Evolutionary conservation across 1,140 invertebrate species (phyloP).

Genomic region (Drosophila setifemur): DNA sequence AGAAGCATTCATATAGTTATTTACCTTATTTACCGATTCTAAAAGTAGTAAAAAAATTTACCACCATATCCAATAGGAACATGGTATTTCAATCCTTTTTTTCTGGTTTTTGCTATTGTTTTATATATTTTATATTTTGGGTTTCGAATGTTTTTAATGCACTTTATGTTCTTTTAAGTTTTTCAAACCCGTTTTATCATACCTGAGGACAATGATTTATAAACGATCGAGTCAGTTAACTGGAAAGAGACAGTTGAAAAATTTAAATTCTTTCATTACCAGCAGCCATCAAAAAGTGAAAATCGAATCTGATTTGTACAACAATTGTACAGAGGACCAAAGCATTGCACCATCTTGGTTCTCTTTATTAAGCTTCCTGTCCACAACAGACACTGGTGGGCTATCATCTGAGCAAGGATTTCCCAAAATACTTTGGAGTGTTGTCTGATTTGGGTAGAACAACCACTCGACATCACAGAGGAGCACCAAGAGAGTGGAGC

Average conservation of each 20-base stretch:
- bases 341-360: constrained; percentile 15
- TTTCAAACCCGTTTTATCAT: too few species aligned
- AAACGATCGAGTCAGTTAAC: constrained; percentile 3
- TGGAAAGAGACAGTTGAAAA: constrained; percentile 2
- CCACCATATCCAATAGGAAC: too few species aligned
- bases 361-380: constrained; percentile 44
- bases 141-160: too few species aligned
- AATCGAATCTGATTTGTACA: constrained; percentile 25
- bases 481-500: not conserved
- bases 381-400: constrained; percentile 38
- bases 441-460: constrained; percentile 28
- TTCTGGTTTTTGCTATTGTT: too few species aligned
- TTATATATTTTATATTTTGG: too few species aligned
- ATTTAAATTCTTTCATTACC: constrained; percentile 7
- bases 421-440: constrained; percentile 19
- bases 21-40: too few species aligned
- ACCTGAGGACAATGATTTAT: too few species aligned
- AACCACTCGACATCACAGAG: constrained; percentile 17
- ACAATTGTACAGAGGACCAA: constrained; percentile 13
- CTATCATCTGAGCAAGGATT: constrained; percentile 17
- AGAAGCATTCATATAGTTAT: too few species aligned
- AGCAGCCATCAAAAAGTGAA: constrained; percentile 8
- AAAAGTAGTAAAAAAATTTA: too few species aligned
- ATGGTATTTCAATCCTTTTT: too few species aligned
- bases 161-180: too few species aligned